Percentiles rank a stretch among this genome's conserved stretches.
phyloP scores from a whole-genome alignment of 2,888 invertebrate species.

The Axea sp. region DNA sequence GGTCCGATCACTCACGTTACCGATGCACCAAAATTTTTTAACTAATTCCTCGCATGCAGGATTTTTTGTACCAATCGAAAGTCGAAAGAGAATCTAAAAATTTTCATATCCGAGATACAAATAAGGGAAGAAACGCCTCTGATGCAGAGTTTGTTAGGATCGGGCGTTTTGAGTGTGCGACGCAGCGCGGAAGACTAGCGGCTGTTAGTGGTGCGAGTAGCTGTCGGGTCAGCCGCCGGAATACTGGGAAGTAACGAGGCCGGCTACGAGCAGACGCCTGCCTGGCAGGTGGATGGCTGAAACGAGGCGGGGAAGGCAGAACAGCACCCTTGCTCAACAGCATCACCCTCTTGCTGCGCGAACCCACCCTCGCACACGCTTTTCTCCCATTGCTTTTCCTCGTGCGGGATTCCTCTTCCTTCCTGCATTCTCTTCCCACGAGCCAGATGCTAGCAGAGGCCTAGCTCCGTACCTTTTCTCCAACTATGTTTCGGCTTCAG shows the following conservation, averaged over 20 bases:
- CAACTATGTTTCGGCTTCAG: too few relatives aligned
- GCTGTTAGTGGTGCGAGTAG: constrained; percentile 47
- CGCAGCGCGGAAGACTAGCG: constrained; percentile 45
- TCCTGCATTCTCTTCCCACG: constrained; percentile 4
- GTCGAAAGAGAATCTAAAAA: too few relatives aligned
- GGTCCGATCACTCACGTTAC: too few relatives aligned
- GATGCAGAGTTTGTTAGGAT: too few relatives aligned
- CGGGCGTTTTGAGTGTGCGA: too few relatives aligned
- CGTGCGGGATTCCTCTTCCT: constrained; percentile 31
- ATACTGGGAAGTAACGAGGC: constrained; percentile 68
- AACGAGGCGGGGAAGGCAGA: constrained; percentile 67
- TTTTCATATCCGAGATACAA: too few relatives aligned
- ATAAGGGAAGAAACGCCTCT: too few relatives aligned
- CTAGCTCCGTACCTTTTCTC: constrained; percentile 4
- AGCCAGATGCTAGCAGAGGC: neutral
- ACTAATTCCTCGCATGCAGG: too few relatives aligned
- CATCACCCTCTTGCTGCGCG: constrained; percentile 45
- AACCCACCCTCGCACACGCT: constrained; percentile 67
- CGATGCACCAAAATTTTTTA: too few relatives aligned
- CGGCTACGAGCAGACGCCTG: constrained; percentile 66
- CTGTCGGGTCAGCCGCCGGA: constrained; percentile 66
- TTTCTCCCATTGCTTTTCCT: too few relatives aligned
- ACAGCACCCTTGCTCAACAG: constrained; percentile 38
- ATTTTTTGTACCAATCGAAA: too few relatives aligned
- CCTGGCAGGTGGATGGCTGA: constrained; percentile 67